These are phyloP conservation scores for Ashinkailepas kermadecensis DNA, from an alignment of 2,888 invertebrate species.

Conservation along the genomic window DNA sequence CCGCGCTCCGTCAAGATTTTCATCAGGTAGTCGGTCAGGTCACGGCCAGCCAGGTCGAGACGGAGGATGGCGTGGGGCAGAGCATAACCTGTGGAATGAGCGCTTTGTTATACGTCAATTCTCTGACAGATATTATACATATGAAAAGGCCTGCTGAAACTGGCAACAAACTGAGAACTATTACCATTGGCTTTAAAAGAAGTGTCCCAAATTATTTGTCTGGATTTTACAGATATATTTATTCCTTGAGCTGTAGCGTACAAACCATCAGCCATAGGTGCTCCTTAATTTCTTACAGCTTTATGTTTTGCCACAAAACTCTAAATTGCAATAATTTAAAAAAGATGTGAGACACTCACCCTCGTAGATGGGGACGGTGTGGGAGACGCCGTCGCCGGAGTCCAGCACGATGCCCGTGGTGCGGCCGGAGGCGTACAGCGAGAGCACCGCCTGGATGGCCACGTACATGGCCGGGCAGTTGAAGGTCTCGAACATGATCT, in stretches of 20 bases:
- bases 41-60: slow-evolving; percentile 85
- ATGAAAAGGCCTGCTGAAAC: too few relatives aligned
- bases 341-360: slow-evolving; percentile 36
- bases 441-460: slow-evolving; percentile 86
- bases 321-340: too few relatives aligned
- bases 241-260: too few relatives aligned
- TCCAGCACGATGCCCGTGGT: slow-evolving; percentile 93
- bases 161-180: too few relatives aligned
- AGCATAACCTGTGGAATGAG: slow-evolving; percentile 59
- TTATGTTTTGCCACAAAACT: too few relatives aligned
- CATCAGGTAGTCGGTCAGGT: slow-evolving; percentile 87
- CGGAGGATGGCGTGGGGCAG: slow-evolving; percentile 86
- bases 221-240: too few relatives aligned
- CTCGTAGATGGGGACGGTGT: slow-evolving; percentile 93
- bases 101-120: too few relatives aligned
- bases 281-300: too few relatives aligned
- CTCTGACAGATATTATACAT: too few relatives aligned
- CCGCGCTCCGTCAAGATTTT: slow-evolving; percentile 87
- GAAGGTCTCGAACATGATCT: slow-evolving; percentile 74
- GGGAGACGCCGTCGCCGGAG: slow-evolving; percentile 91
- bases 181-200: too few relatives aligned
- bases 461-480: slow-evolving; percentile 83
- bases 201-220: too few relatives aligned
- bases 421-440: slow-evolving; percentile 89
- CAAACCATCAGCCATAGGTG: too few relatives aligned